Base-by-base conservation (phyloP, 2,888 invertebrate genomes). In the Ferdinandea cuprea region DNA sequence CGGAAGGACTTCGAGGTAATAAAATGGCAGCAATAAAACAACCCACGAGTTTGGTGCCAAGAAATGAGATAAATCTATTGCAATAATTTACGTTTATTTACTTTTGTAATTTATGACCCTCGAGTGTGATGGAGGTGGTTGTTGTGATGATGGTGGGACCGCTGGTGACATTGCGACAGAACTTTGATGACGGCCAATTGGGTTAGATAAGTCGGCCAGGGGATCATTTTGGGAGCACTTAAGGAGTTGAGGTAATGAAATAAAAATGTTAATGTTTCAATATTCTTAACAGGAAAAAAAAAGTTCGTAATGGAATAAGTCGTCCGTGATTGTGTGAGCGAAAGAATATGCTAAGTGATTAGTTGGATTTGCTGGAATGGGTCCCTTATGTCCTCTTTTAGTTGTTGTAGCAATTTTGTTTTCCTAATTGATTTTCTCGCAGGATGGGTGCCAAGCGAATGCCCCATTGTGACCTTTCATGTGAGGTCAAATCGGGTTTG, bases 41-140 rank as follows among this genome's bases (percentile, higher is more conserved):
- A 77, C 32, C 81, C 65, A 59, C 28, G 59, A 48, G 71, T 66
- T 77, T 52, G 59, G 54, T 48, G 58, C 50, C 59, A 59, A 66
- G 54, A 68, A 68, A 78, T 52, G 72, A 78, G 78, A 83, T 83
- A 73, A 83, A 78, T 83, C 83, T 83, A 73, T 83, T 77, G 78
- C 77, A 83, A 83, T 83, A 83, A 83, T 78, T 83, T 83, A 83
- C 73, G 78, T 83, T 78, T 83, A 83, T 83, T 83, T 83, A 78
- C 83, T 83, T 78, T 83, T 68, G 83, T 78, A 78, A 83, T 83
- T 83, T 83, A 83, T 83, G 83, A 83, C 83, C 72, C 63, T 63
- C 50, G 37, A 66, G 72, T 25, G 54, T 44, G 44, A 9, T 19
- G 44, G 9, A 4, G 44, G 81, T 21, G n/a, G n/a, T n/a, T n/a